Conservation (phyloP, 2,797 vertebrate genomes). For the Liparis tanakae region DNA sequence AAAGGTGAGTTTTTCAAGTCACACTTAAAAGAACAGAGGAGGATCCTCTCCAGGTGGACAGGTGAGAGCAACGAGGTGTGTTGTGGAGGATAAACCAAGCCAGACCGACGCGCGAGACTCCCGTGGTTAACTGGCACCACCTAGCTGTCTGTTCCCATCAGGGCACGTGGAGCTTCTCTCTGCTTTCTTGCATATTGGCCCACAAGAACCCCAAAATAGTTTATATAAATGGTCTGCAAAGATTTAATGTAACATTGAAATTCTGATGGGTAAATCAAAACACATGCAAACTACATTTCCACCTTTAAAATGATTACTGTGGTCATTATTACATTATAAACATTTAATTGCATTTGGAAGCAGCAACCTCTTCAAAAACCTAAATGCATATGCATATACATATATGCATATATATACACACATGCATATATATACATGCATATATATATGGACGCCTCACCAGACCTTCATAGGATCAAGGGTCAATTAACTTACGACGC, state of each 20-base stretch:
- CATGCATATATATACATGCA: background rate
- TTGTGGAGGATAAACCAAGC: background rate
- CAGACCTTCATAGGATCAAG: background rate
- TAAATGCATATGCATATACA: background rate
- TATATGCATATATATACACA: background rate
- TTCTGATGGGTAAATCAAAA: background rate
- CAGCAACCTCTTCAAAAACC: background rate
- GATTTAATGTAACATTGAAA: background rate
- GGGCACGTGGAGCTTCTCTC: background rate
- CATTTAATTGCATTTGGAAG: background rate
- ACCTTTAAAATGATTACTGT: background rate
- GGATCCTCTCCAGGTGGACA: too few species aligned
- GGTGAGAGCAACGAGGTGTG: too few species aligned
- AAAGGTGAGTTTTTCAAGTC: too few species aligned
- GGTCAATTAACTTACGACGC: background rate
- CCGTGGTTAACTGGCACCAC: conserved; percentile 48
- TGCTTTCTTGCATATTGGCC: conserved; percentile 2
- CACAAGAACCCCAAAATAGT: background rate
- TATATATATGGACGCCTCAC: too few species aligned
- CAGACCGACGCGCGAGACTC: background rate
- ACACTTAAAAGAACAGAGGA: too few species aligned
- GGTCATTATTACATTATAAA: background rate
- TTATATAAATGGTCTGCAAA: background rate
- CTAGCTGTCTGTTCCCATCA: conserved; percentile 37
- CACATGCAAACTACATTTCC: background rate